phyloP scores from a whole-genome alignment of 2,113 vertebrate genomes.

The Saguinus imperator region DNA sequence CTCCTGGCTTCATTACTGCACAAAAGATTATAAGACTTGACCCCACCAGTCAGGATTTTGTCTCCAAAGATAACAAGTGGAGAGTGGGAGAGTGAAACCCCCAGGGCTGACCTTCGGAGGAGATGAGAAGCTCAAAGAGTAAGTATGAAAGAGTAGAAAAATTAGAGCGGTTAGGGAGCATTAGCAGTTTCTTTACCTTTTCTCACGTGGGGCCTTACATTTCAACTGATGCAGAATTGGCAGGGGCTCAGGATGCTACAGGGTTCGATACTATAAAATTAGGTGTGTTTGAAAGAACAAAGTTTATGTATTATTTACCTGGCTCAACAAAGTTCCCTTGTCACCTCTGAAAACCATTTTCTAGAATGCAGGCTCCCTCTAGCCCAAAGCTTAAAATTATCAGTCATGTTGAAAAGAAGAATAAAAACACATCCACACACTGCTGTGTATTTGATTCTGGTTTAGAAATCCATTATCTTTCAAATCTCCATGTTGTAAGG shows the following conservation, averaged over 20 bases:
- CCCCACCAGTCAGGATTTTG: neutral
- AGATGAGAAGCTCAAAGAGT: neutral
- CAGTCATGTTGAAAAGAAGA: neutral
- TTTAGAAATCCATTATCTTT: constrained; percentile 20
- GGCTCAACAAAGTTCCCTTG: neutral
- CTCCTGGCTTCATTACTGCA: neutral
- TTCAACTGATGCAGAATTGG: neutral
- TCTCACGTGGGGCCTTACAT: neutral
- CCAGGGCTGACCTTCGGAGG: neutral
- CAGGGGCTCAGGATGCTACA: neutral
- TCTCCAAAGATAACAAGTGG: neutral
- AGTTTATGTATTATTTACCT: constrained; percentile 11
- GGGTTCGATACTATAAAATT: constrained; percentile 36
- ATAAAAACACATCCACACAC: neutral
- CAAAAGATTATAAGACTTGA: neutral
- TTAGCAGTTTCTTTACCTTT: neutral
- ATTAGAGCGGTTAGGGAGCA: neutral
- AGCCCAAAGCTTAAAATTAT: constrained; percentile 44
- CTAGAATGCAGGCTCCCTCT: neutral
- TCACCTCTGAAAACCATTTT: constrained; percentile 25
- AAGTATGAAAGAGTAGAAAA: neutral
- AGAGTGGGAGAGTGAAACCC: neutral
- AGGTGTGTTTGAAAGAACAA: constrained; percentile 35
- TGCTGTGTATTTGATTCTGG: neutral
- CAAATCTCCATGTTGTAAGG: neutral